Base-by-base conservation (phyloP, 2,797 vertebrate species). In the Allobates femoralis region DNA sequence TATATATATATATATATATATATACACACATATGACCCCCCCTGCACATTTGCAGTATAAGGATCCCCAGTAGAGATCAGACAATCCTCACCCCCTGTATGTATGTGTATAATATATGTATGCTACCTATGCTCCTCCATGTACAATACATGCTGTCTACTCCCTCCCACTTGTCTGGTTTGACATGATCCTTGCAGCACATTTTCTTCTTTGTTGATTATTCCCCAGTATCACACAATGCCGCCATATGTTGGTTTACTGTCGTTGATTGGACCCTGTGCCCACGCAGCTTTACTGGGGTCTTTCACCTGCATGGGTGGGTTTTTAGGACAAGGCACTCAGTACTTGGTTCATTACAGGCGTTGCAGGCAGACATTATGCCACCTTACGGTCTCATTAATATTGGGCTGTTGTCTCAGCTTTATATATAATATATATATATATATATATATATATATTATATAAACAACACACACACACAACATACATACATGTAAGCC, bases 161-260 rank as follows among this genome's bases (percentile, higher is more conserved):
- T 23, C 50, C 77, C 69, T 14, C 21, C 81, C 81, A 30, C 28
- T 74, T 41, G 37, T 76, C 78, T 80, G 78, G 37, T 46, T 80
- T 80, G 18, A 23, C 41, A 81, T 81, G 12, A 3, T 32, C 60
- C 60, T 66, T 32, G 41, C 78, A 80, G 34, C 37, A 66, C 58
- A 66, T 79, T 62, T 60, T 56, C 32, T 15, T 37, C 41, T 64
- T 79, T 79, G 78, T 46, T 69, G 28, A 32, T 81, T 19, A 53
- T 73, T 46, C 15, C 32, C 53, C 32, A 73, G 64, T 50, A 19
- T n/a, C 50, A 3, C 30, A 55, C 46, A 56, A 82, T 82, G 66
- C 50, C 60, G 21, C 51, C 37, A 19, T 19, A 32, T 14, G 28
- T 30, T 30, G 10, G 28, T 30, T 32, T 69, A 14, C 67, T 74